These are phyloP conservation scores for Acanthosepion esculentum DNA, from an alignment of 2,888 invertebrate species.

Conservation along the genomic window DNA sequence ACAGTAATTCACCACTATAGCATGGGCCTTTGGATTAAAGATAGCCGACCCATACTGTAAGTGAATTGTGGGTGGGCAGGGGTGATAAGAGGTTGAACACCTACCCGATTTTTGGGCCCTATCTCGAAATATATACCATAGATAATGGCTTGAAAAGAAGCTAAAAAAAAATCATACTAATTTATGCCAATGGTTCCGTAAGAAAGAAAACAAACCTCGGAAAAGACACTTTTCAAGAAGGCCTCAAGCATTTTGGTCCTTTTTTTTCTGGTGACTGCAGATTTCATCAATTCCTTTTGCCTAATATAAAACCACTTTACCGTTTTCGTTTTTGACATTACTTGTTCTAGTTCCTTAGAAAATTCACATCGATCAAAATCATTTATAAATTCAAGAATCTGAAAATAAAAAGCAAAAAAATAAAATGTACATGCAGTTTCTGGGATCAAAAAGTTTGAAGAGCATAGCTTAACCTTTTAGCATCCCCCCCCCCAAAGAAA, in stretches of 20 bases:
- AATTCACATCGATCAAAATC: slow-evolving; percentile 61
- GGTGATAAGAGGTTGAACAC: no score
- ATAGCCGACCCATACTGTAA: no score
- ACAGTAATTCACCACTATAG: no score
- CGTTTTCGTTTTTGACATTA: slow-evolving; percentile 50
- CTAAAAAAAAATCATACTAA: no score
- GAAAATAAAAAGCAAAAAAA: not conserved
- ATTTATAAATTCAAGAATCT: slow-evolving; percentile 66
- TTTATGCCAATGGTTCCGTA: no score
- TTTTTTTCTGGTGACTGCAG: slow-evolving; percentile 69
- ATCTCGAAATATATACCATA: no score
- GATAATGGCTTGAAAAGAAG: no score
- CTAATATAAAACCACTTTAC: slow-evolving; percentile 57
- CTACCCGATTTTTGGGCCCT: no score
- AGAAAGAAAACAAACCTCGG: slow-evolving; percentile 59
- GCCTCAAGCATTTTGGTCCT: slow-evolving; percentile 69
- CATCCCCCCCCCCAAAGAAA: no score
- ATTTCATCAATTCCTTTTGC: slow-evolving; percentile 59
- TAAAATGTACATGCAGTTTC: not conserved
- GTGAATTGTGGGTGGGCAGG: no score
- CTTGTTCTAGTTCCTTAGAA: slow-evolving; percentile 54
- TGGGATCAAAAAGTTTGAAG: not conserved
- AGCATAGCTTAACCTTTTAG: no score
- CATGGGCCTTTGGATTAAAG: no score
- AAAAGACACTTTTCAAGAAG: slow-evolving; percentile 71